Evolutionary conservation across 2,888 invertebrate species (phyloP).

Genomic region (Macrostomum cliftonense): DNA sequence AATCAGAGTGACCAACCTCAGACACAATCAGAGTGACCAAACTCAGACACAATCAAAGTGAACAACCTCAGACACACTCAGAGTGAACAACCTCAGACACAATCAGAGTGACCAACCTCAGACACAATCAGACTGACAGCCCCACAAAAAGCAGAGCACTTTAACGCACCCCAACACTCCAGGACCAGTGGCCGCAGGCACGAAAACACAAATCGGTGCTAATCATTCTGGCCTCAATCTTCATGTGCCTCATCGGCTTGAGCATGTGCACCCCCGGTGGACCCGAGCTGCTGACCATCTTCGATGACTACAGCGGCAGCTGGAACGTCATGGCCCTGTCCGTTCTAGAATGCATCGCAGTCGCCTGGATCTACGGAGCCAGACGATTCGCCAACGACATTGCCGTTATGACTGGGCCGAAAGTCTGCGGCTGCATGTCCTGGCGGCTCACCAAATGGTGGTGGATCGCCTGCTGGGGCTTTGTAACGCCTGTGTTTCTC

Average conservation of each 20-base stretch:
- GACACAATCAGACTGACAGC: no score
- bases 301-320: slow-evolving; percentile 29
- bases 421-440: background rate
- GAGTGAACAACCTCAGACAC: no score
- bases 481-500: slow-evolving; percentile 2
- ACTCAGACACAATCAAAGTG: no score
- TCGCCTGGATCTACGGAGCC: slow-evolving; percentile 47
- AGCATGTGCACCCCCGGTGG: slow-evolving; percentile 18
- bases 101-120: no score
- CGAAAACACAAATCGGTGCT: slow-evolving; percentile 1
- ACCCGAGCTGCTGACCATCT: slow-evolving; percentile 23
- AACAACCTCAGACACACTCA: no score
- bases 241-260: slow-evolving; percentile 1
- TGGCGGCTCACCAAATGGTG: slow-evolving; percentile 2
- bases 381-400: slow-evolving; percentile 4
- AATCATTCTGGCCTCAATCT: background rate
- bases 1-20: no score
- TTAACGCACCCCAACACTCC: background rate
- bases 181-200: slow-evolving; percentile 4
- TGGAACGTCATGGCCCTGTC: slow-evolving; percentile 47
- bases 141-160: no score
- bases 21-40: no score
- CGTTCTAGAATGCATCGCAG: slow-evolving; percentile 49
- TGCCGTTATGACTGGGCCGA: background rate
- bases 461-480: slow-evolving; percentile 1